Evolutionary conservation across 2,797 vertebrate genomes (phyloP).

Genomic region (Rhinella marina): DNA sequence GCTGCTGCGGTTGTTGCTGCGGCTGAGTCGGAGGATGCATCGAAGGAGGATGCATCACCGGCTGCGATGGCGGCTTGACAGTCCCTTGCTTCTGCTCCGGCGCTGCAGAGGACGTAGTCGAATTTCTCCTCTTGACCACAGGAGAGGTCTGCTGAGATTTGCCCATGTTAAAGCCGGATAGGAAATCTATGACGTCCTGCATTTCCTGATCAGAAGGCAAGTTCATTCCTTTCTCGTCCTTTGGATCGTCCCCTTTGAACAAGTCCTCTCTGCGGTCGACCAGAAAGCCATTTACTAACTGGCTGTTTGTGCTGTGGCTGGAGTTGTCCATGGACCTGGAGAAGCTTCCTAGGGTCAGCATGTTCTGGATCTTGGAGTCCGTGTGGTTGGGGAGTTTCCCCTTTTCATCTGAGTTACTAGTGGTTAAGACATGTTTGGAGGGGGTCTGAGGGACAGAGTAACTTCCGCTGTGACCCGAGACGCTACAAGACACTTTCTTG

Average conservation of each 20-base stretch:
- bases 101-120: constrained; percentile 83
- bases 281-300: constrained; percentile 83
- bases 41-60: constrained; percentile 79
- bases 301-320: constrained; percentile 69
- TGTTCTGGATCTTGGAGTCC: constrained; percentile 84
- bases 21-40: constrained; percentile 79
- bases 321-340: constrained; percentile 77
- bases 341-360: constrained; percentile 84
- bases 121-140: constrained; percentile 91
- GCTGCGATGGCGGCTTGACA: constrained; percentile 76
- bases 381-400: constrained; percentile 75
- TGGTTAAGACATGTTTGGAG: constrained; percentile 85
- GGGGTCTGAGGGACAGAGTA: constrained; percentile 92
- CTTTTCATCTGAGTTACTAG: constrained; percentile 77
- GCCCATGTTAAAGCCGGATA: constrained; percentile 98
- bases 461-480: constrained; percentile 76
- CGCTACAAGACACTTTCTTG: constrained; percentile 90
- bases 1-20: constrained; percentile 74
- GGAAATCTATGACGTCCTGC: constrained; percentile 99
- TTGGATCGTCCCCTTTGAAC: constrained; percentile 72
- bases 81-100: constrained; percentile 87
- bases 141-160: constrained; percentile 98
- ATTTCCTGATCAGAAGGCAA: constrained; percentile 98
- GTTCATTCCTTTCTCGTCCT: constrained; percentile 96
- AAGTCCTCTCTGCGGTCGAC: constrained; percentile 72